Conservation (phyloP, 1,140 invertebrate species). For the Bombus soroeensis region DNA sequence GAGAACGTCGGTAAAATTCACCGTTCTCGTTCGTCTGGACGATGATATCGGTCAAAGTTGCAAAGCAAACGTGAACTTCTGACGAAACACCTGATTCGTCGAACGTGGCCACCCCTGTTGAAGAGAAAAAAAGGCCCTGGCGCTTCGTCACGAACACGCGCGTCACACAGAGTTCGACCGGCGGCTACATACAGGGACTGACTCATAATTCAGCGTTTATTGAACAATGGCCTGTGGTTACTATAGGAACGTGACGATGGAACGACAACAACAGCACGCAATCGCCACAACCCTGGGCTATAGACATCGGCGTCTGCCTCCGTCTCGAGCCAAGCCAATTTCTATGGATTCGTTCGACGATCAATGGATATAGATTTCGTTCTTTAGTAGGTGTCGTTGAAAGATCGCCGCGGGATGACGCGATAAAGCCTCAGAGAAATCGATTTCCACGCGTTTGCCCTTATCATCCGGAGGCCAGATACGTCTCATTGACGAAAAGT, state of each 20-base stretch:
- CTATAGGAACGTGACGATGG: constrained; percentile 63
- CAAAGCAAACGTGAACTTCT: background rate
- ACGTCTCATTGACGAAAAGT: constrained; percentile 8
- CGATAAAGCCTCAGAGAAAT: background rate
- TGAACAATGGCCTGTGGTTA: constrained; percentile 66
- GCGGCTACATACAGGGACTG: background rate
- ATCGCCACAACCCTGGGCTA: constrained; percentile 19
- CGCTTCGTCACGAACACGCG: constrained; percentile 4
- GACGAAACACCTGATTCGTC: background rate
- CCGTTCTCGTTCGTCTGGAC: background rate
- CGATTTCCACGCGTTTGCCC: background rate
- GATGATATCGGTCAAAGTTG: too few relatives aligned
- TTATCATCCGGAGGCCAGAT: constrained; percentile 7
- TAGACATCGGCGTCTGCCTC: background rate
- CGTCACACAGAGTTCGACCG: background rate
- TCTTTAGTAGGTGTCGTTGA: background rate
- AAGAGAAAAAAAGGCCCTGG: background rate
- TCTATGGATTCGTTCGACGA: constrained; percentile 16
- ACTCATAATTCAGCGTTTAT: constrained; percentile 72
- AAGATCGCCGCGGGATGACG: background rate
- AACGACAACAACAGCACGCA: constrained; percentile 62
- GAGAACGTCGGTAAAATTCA: background rate
- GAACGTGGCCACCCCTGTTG: background rate
- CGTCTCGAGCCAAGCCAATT: constrained; percentile 4
- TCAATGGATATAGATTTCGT: background rate